Conservation (phyloP, 2,113 vertebrate genomes). For the Xiphophorus hellerii region DNA sequence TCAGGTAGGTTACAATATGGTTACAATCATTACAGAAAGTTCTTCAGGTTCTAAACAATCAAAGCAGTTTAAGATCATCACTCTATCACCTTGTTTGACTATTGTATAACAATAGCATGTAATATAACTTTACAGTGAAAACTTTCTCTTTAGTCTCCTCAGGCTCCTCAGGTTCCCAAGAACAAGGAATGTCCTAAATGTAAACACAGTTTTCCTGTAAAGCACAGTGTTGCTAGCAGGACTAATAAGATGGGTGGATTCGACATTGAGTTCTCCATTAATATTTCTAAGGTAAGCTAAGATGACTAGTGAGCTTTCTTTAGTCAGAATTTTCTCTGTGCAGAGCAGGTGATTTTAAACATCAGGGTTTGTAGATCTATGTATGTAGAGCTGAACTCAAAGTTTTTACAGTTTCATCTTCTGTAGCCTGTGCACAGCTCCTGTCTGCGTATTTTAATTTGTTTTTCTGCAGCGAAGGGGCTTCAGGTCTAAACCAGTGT, state of each 20-base stretch:
- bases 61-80: too few species aligned
- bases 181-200: not conserved
- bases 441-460: not conserved
- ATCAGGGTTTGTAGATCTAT: not conserved
- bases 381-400: not conserved
- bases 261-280: not conserved
- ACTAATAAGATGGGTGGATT: not conserved
- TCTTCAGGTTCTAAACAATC: too few species aligned
- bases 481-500: not conserved
- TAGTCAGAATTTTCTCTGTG: not conserved
- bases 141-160: not conserved
- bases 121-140: not conserved
- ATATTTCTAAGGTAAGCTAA: not conserved
- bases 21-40: too few species aligned
- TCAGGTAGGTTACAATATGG: too few species aligned
- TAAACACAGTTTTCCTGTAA: not conserved
- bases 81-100: too few species aligned
- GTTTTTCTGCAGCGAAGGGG: too few species aligned
- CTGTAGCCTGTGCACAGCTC: too few species aligned
- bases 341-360: not conserved
- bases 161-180: too few species aligned
- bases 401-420: not conserved
- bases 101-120: too few species aligned
- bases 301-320: not conserved
- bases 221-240: not conserved